These are phyloP conservation scores for Antheraea mylitta DNA, from an alignment of 1,140 invertebrate species.

Conservation along the genomic window DNA sequence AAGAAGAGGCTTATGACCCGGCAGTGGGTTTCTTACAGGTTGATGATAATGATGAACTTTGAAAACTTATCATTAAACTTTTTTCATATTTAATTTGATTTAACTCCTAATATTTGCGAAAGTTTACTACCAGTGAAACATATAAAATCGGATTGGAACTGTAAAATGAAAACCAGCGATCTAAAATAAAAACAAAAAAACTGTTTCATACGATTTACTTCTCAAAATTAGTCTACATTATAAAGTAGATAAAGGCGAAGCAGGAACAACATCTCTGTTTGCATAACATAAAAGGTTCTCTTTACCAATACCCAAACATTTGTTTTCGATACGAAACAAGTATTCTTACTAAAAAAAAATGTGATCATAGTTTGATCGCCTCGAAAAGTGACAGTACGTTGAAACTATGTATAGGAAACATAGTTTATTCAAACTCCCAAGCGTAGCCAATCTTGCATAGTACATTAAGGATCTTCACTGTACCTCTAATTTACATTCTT, in stretches of 20 bases:
- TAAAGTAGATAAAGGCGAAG: not conserved
- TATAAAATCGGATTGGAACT: not conserved
- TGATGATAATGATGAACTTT: no score
- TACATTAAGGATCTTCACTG: slow-evolving; percentile 6
- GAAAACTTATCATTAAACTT: no score
- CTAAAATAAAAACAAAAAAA: not conserved
- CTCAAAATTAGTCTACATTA: not conserved
- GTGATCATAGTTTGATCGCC: not conserved
- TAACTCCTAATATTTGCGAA: no score
- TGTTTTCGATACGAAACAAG: slow-evolving; percentile 2
- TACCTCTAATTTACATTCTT: not conserved
- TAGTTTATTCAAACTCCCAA: slow-evolving; percentile 1
- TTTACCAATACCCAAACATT: slow-evolving; percentile 18
- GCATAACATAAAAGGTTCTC: slow-evolving; percentile 21
- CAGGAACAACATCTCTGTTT: slow-evolving; percentile 4
- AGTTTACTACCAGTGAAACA: no score
- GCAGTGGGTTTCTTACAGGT: no score
- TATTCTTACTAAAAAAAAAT: slow-evolving; percentile 2
- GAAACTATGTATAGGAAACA: slow-evolving; percentile 30
- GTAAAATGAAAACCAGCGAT: not conserved
- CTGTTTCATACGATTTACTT: not conserved
- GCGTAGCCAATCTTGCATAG: slow-evolving; percentile 21
- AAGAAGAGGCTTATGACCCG: no score
- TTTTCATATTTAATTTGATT: no score
- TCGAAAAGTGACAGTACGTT: slow-evolving; percentile 19